Base-by-base conservation (phyloP, 2,888 invertebrate species). In the Argyresthia albistria region DNA sequence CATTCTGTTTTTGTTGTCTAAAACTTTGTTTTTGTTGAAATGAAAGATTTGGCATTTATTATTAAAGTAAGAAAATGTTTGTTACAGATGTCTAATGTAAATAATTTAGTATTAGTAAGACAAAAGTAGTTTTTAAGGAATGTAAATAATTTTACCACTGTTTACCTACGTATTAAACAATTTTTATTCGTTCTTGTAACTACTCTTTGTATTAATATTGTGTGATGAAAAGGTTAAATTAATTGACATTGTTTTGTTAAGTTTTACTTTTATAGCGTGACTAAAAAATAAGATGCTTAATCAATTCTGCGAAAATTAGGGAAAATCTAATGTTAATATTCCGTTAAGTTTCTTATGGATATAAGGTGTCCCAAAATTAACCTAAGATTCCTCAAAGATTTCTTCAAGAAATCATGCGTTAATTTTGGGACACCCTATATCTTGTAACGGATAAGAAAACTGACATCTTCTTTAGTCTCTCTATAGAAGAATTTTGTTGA, bases 141-240 rank as follows among this genome's bases (percentile, higher is more conserved):
- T 50, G 50, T 50, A 50, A 53, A 50, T 50, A 53, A 35, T 10
- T 51, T 14, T 11, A 25, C 9, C 14, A 11, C 11, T 35, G 11
- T 35, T 51, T 43, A 35, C 9, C 35, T 51, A 35, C n/a, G 35
- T 45, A 12, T 4, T 36, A 43, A 11, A 50, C 42, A 50, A 50
- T 43, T 14, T 42, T 50, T 39, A 42, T 51, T 45, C n/a, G 14
- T 9, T 47, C 37, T 14, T 46, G 46, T 48, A 37, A 36, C 48
- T n/a, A n/a, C n/a, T n/a, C 35, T 48, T 14, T 48, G 37, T 48
- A 48, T 48, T 48, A 60, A 59, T 62, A 57, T 60, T 63, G 54
- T 64, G 73, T 73, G 73, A 74, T 74, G 71, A n/a, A n/a, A n/a
- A n/a, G 66, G 71, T 61, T 60, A 55, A 50, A 56, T 54, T 4